Evolutionary conservation across 2,113 vertebrate species (phyloP).

Genomic region (Microtus pennsylvanicus): DNA sequence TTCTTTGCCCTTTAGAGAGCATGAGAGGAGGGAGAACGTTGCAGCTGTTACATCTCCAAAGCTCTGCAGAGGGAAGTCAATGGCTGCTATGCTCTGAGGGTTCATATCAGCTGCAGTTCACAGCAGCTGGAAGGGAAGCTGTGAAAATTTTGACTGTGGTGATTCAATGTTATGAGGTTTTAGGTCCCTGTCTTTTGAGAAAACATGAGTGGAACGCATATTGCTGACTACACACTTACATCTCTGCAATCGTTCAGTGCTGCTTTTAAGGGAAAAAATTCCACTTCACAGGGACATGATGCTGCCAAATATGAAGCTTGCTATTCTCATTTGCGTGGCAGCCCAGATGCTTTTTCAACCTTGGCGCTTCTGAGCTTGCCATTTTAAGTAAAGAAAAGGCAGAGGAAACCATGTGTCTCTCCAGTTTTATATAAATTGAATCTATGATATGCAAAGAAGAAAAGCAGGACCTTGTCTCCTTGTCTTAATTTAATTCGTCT

Average conservation of each 20-base stretch:
- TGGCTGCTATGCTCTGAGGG: neutral
- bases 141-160: neutral
- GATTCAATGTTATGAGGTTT: neutral
- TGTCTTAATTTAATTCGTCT: neutral
- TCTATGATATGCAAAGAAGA: neutral
- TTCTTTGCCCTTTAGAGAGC: neutral
- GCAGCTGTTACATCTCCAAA: neutral
- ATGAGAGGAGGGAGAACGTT: neutral
- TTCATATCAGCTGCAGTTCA: neutral
- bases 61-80: neutral
- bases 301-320: neutral
- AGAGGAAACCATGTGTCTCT: neutral
- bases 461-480: neutral
- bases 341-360: constrained; percentile 23
- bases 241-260: constrained; percentile 33
- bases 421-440: neutral
- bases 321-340: constrained; percentile 17
- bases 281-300: neutral
- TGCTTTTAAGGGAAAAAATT: constrained; percentile 59
- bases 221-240: neutral
- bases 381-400: constrained; percentile 51
- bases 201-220: constrained; percentile 62
- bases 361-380: neutral
- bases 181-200: neutral
- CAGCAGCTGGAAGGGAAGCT: constrained; percentile 5